Evolutionary conservation across 2,888 invertebrate genomes (phyloP).

Genomic region (Orgyia antiqua): DNA sequence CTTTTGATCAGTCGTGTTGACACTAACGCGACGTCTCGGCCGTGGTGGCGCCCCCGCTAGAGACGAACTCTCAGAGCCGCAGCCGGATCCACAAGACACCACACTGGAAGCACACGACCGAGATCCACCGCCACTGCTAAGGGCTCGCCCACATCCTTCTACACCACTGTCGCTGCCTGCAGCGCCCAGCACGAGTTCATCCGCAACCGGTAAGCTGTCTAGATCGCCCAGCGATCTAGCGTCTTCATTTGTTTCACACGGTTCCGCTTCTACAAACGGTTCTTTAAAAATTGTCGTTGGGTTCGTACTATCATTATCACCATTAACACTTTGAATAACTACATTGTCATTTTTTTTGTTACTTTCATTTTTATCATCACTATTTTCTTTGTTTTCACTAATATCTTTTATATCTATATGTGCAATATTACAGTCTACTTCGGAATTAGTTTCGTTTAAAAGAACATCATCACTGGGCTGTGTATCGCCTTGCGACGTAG

Average conservation of each 20-base stretch:
- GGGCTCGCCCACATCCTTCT: constrained; percentile 84
- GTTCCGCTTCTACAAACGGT: constrained; percentile 44
- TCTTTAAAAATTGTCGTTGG: constrained; percentile 36
- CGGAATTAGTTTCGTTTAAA: constrained; percentile 28
- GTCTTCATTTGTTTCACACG: constrained; percentile 59
- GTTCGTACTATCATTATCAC: constrained; percentile 35
- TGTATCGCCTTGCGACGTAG: constrained; percentile 31
- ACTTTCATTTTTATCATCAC: constrained; percentile 38
- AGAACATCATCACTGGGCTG: constrained; percentile 32
- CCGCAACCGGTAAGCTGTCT: constrained; percentile 64
- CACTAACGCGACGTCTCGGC: constrained; percentile 77
- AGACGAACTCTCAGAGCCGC: constrained; percentile 89
- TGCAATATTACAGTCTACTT: constrained; percentile 28
- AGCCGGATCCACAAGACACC: constrained; percentile 87
- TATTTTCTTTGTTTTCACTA: constrained; percentile 29
- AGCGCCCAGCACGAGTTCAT: constrained; percentile 60
- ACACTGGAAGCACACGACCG: constrained; percentile 88
- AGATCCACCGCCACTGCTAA: constrained; percentile 82
- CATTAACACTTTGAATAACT: constrained; percentile 31
- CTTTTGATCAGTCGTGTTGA: constrained; percentile 74
- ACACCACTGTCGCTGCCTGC: constrained; percentile 91
- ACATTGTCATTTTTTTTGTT: constrained; percentile 32
- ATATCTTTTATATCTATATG: constrained; percentile 24
- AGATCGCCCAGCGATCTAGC: constrained; percentile 62
- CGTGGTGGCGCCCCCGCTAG: constrained; percentile 75